Conservation (phyloP, 1,140 invertebrate species). For the Drosophila kikkawai region DNA sequence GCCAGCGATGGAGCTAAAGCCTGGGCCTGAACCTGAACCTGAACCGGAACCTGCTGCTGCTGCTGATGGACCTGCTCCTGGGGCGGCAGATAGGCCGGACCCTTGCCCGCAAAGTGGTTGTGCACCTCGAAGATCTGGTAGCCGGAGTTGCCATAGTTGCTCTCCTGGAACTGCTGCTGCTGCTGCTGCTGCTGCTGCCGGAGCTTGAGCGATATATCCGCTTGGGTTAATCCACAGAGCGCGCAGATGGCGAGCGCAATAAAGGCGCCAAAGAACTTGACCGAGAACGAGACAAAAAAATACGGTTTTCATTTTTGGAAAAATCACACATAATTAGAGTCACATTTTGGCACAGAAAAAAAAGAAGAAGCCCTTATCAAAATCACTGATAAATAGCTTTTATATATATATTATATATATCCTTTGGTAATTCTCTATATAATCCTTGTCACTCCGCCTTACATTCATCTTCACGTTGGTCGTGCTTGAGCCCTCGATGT, state of each 20-base stretch:
- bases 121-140: slow-evolving; percentile 81
- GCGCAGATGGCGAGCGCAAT: slow-evolving; percentile 58
- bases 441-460: slow-evolving; percentile 45
- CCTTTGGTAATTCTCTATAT: slow-evolving; percentile 24
- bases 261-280: slow-evolving; percentile 61
- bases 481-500: slow-evolving; percentile 81
- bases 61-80: slow-evolving; percentile 50
- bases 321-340: not conserved
- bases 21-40: slow-evolving; percentile 12
- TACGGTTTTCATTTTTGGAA: slow-evolving; percentile 5
- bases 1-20: not conserved
- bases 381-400: slow-evolving; percentile 8
- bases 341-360: slow-evolving; percentile 26
- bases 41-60: slow-evolving; percentile 20
- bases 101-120: slow-evolving; percentile 66
- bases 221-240: slow-evolving; percentile 50
- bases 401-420: not conserved
- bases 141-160: slow-evolving; percentile 65
- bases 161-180: slow-evolving; percentile 67
- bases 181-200: slow-evolving; percentile 37
- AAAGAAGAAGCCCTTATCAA: not conserved
- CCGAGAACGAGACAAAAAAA: slow-evolving; percentile 23
- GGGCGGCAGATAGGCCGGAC: slow-evolving; percentile 56
- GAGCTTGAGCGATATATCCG: slow-evolving; percentile 72
- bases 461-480: slow-evolving; percentile 83